Conservation (phyloP, 2,888 invertebrate species). For the Drosophila pseudotakahashii region DNA sequence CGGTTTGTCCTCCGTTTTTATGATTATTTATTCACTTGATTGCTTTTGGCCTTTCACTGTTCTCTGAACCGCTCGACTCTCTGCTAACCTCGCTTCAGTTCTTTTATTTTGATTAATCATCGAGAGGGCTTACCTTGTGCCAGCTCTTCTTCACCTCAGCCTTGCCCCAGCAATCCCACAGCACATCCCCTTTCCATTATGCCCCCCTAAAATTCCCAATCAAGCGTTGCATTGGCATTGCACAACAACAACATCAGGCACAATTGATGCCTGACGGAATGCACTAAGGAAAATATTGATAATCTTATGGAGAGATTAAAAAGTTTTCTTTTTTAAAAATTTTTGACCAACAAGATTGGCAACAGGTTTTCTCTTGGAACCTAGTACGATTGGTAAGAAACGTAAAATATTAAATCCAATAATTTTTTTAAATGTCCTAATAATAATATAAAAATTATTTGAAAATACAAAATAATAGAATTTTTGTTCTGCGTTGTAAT, state of each 20-base stretch:
- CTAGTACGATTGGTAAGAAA: too few relatives aligned
- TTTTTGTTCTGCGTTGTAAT: too few relatives aligned
- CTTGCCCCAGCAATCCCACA: conserved; percentile 9
- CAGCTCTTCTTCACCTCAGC: conserved; percentile 23
- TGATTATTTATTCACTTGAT: conserved; percentile 56
- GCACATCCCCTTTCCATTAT: not conserved
- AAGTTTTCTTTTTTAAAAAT: too few relatives aligned
- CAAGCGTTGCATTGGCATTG: conserved; percentile 60
- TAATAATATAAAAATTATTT: too few relatives aligned
- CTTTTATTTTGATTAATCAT: conserved; percentile 68
- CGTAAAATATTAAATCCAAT: too few relatives aligned
- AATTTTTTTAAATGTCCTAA: too few relatives aligned
- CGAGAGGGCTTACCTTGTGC: conserved; percentile 40
- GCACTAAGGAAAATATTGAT: conserved; percentile 5
- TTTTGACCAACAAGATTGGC: too few relatives aligned
- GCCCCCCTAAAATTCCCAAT: conserved; percentile 52
- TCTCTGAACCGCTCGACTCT: conserved; percentile 27
- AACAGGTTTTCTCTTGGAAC: too few relatives aligned
- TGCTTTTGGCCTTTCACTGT: conserved; percentile 43
- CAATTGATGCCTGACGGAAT: conserved; percentile 27
- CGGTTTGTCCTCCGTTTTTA: conserved; percentile 28
- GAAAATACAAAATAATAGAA: too few relatives aligned
- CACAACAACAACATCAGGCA: conserved; percentile 27
- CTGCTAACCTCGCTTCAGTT: conserved; percentile 19
- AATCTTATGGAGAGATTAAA: not conserved